phyloP scores from a whole-genome alignment of 2,113 vertebrate genomes.

The Sitta europaea region DNA sequence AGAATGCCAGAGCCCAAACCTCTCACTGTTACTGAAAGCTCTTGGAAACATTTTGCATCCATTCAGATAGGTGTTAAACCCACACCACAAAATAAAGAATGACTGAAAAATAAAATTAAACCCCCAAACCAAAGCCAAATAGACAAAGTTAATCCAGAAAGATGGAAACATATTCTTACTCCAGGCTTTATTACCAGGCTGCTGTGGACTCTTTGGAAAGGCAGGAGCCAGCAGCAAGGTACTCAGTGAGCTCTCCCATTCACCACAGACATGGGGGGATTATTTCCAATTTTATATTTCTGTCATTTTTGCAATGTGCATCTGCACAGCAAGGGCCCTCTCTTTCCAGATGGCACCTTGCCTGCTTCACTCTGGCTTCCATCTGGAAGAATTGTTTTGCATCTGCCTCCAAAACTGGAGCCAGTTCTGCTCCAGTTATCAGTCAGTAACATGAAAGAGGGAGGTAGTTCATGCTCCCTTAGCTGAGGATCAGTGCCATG shows the following conservation, averaged over 20 bases:
- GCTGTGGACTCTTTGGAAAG: not conserved
- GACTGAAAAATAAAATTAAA: not conserved
- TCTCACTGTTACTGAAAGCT: not conserved
- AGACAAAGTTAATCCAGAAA: not conserved
- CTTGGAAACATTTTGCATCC: not conserved
- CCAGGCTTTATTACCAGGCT: not conserved
- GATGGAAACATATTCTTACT: not conserved
- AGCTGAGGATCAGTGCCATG: not conserved
- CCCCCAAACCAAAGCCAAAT: not conserved
- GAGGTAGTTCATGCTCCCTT: not conserved
- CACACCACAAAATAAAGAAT: not conserved
- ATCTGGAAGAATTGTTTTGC: slow-evolving; percentile 44
- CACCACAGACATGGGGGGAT: not conserved
- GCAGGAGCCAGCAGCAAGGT: not conserved
- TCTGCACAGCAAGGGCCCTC: slow-evolving; percentile 17
- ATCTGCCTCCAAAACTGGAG: slow-evolving; percentile 35
- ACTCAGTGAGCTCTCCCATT: not conserved
- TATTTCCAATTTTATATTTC: slow-evolving; percentile 17
- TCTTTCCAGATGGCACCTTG: slow-evolving; percentile 54
- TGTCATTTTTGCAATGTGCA: slow-evolving; percentile 1
- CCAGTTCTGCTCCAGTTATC: slow-evolving; percentile 38
- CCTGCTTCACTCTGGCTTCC: slow-evolving; percentile 50
- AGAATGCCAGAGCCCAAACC: not conserved
- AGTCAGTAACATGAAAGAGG: not conserved
- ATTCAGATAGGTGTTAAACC: not conserved